Conservation (phyloP, 2,113 vertebrate species). For the Sturnira hondurensis region DNA sequence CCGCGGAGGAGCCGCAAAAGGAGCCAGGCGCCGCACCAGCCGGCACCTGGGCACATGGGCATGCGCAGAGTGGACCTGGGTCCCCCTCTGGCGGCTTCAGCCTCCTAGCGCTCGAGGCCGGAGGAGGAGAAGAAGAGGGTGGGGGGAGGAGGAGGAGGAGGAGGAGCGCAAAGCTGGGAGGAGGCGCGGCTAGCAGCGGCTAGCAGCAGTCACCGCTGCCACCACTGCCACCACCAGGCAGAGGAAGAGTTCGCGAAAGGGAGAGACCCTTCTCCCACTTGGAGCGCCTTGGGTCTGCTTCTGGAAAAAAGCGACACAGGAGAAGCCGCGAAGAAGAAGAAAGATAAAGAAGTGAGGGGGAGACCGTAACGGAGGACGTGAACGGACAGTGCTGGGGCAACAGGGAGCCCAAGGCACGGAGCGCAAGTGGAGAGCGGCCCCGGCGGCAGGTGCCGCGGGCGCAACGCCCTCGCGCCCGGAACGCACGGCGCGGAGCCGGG, state of each 20-base stretch:
- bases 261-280: not conserved
- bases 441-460: constrained; percentile 58
- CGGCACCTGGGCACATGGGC: constrained; percentile 28
- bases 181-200: constrained; percentile 20
- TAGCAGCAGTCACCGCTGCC: constrained; percentile 26
- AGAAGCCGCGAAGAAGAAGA: not conserved
- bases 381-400: not conserved
- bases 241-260: constrained; percentile 24
- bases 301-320: not conserved
- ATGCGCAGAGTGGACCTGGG: constrained; percentile 59
- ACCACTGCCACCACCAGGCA: constrained; percentile 62
- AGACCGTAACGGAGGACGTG: not conserved
- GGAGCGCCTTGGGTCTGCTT: not conserved
- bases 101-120: not conserved
- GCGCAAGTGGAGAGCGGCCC: not conserved
- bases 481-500: constrained; percentile 16
- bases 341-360: not conserved
- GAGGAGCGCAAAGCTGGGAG: not conserved
- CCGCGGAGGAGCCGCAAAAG: not conserved
- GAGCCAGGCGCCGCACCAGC: not conserved
- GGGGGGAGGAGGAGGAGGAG: not conserved
- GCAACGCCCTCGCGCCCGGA: not conserved
- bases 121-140: not conserved
- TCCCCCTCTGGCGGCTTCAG: not conserved
- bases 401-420: not conserved